These are phyloP conservation scores for Champsocephalus esox DNA, from an alignment of 2,797 vertebrate species.

Conservation along the genomic window DNA sequence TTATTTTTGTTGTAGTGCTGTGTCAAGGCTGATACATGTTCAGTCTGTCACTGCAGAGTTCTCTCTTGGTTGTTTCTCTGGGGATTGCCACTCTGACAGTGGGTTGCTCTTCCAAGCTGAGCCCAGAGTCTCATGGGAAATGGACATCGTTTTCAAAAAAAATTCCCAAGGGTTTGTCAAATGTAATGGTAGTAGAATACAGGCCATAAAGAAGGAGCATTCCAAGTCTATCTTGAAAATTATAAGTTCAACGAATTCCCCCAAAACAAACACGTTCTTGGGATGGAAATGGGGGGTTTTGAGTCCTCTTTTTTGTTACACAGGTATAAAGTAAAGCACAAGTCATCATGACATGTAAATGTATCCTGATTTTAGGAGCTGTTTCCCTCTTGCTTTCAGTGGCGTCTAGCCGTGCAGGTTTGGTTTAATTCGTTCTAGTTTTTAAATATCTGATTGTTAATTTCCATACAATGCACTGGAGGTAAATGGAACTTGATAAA, in stretches of 20 bases:
- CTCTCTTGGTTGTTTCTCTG: slow-evolving; percentile 36
- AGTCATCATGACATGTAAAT: too few species aligned
- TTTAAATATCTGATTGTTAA: not conserved
- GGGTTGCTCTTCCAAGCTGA: slow-evolving; percentile 66
- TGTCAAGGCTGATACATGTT: slow-evolving; percentile 14
- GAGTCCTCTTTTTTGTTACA: too few species aligned
- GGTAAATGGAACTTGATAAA: not conserved
- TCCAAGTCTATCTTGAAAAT: not conserved
- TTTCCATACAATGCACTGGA: not conserved
- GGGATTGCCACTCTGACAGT: slow-evolving; percentile 49
- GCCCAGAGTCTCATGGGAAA: slow-evolving; percentile 68
- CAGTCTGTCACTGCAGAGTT: slow-evolving; percentile 3
- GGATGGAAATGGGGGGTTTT: too few species aligned
- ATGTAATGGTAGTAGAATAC: slow-evolving; percentile 11
- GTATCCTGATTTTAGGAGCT: too few species aligned
- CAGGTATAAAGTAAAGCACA: too few species aligned
- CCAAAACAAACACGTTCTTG: not conserved
- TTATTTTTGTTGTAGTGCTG: not conserved
- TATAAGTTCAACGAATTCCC: not conserved
- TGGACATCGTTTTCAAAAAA: not conserved
- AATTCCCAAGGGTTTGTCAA: slow-evolving; percentile 38
- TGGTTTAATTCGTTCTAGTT: not conserved
- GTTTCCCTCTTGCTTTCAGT: not conserved
- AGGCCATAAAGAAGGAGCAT: not conserved
- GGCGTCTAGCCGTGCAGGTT: not conserved